phyloP scores from a whole-genome alignment of 2,113 vertebrate species.

The Callorhinus ursinus region DNA sequence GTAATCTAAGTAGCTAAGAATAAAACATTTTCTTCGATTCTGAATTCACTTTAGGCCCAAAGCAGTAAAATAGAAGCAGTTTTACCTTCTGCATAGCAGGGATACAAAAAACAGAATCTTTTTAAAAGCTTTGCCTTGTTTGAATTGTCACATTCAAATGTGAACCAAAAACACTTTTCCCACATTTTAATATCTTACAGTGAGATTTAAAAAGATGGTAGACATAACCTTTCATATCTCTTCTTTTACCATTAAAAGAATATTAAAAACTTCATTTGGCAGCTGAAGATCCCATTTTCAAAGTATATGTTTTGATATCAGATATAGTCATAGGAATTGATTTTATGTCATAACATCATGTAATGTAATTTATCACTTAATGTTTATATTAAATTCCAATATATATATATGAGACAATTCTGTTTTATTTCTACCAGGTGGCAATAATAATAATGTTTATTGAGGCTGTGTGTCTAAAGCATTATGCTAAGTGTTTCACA shows the following conservation, averaged over 20 bases:
- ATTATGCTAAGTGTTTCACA: constrained; percentile 4
- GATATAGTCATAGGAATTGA: background rate
- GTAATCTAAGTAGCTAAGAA: background rate
- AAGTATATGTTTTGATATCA: background rate
- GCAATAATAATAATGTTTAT: constrained; percentile 25
- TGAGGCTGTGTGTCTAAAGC: background rate
- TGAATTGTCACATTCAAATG: constrained; percentile 23
- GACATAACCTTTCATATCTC: background rate
- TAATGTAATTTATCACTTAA: background rate
- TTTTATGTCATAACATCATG: background rate
- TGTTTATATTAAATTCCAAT: background rate
- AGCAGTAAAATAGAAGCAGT: background rate
- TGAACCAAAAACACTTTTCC: background rate
- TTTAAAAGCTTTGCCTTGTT: background rate
- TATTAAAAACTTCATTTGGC: constrained; percentile 5
- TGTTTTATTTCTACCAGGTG: constrained; percentile 12
- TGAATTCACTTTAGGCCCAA: background rate
- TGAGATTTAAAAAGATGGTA: background rate
- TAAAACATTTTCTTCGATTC: constrained; percentile 2
- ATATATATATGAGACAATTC: constrained; percentile 9
- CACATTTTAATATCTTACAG: constrained; percentile 15
- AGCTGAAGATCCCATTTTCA: constrained; percentile 27
- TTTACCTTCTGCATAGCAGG: background rate
- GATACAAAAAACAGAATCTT: background rate
- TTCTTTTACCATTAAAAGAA: background rate